phyloP scores from a whole-genome alignment of 2,888 invertebrate genomes.

The Anarsia innoxiella region DNA sequence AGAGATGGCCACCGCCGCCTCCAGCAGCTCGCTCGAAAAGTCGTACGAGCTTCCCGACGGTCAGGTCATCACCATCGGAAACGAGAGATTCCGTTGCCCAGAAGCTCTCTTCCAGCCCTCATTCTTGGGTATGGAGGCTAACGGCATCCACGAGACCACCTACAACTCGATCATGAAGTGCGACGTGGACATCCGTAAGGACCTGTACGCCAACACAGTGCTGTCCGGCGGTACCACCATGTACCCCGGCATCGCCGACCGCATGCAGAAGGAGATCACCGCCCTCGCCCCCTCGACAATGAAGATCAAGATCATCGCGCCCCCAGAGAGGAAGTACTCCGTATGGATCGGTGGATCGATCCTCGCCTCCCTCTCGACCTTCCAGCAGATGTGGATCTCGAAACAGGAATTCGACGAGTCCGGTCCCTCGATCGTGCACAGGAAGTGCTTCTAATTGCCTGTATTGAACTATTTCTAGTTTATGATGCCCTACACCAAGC shows the following conservation, averaged over 20 bases:
- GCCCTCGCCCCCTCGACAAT: conserved; percentile 93
- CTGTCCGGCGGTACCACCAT: conserved; percentile 96
- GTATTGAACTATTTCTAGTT: conserved; percentile 63
- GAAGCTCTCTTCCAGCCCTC: conserved; percentile 97
- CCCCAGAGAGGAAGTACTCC: conserved; percentile 96
- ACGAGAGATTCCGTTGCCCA: conserved; percentile 96
- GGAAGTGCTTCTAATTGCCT: conserved; percentile 83
- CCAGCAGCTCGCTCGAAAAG: conserved; percentile 95
- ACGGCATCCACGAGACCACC: conserved; percentile 92
- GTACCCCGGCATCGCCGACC: conserved; percentile 96
- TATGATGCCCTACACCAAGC: conserved; percentile 67
- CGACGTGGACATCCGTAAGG: conserved; percentile 97
- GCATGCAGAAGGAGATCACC: conserved; percentile 96
- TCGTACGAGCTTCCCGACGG: conserved; percentile 97
- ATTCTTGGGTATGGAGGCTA: conserved; percentile 92
- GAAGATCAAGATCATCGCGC: conserved; percentile 96
- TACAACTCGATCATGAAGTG: conserved; percentile 99
- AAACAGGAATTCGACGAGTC: conserved; percentile 99
- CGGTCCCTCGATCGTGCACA: conserved; percentile 95
- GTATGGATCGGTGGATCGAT: conserved; percentile 97
- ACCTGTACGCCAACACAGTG: conserved; percentile 96
- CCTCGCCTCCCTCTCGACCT: conserved; percentile 92
- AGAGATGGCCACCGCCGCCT: conserved; percentile 96
- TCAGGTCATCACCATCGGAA: conserved; percentile 94
- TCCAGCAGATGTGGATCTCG: conserved; percentile 98